Conservation (phyloP, 2,797 vertebrate genomes). For the Pygocentrus nattereri region DNA sequence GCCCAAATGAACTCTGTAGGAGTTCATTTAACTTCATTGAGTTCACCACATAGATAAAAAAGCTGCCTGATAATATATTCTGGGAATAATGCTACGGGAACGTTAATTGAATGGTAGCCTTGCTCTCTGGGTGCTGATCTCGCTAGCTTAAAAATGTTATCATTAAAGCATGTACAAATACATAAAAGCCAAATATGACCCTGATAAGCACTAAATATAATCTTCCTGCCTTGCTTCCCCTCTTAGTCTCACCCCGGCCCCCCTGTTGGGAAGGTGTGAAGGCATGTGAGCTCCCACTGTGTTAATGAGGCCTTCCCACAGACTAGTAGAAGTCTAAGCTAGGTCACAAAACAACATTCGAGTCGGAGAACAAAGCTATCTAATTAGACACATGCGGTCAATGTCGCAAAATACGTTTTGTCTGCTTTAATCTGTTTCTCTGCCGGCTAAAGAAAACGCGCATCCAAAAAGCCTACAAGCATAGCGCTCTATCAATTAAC, state of each 20-base stretch:
- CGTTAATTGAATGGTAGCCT: not conserved
- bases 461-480: not conserved
- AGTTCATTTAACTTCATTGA: not conserved
- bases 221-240: not conserved
- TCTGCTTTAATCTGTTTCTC: not conserved
- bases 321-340: not conserved
- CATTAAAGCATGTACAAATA: slow-evolving; percentile 11
- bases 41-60: not conserved
- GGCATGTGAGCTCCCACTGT: not conserved
- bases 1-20: not conserved
- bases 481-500: not conserved
- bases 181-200: not conserved
- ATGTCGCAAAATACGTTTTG: not conserved
- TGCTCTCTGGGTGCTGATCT: not conserved
- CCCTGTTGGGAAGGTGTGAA: slow-evolving; percentile 22
- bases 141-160: not conserved
- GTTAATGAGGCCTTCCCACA: slow-evolving; percentile 28
- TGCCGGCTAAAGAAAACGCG: not conserved
- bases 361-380: not conserved
- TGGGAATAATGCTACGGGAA: not conserved
- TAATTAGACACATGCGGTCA: not conserved
- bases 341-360: not conserved
- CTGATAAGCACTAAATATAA: slow-evolving; percentile 20
- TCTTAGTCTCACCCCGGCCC: not conserved
- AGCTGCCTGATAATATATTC: slow-evolving; percentile 1